These are phyloP conservation scores for Lonchura striata DNA, from an alignment of 2,113 vertebrate species.

Conservation along the genomic window DNA sequence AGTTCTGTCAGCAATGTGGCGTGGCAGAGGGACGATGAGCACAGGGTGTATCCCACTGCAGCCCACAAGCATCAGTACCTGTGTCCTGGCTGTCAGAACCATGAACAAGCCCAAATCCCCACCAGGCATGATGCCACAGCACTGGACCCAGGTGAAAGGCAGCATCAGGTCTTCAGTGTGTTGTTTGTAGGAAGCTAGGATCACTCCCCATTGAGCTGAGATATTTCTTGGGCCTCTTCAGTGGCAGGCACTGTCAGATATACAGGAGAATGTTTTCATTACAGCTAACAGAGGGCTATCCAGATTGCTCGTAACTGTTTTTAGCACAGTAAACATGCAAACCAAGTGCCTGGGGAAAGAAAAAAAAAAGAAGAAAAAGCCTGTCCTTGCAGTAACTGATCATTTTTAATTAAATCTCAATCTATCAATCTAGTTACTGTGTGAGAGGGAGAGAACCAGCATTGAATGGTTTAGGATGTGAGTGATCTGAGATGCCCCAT, in stretches of 20 bases:
- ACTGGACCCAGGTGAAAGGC: background rate
- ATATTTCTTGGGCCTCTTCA: background rate
- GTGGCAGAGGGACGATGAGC: background rate
- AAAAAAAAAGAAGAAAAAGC: background rate
- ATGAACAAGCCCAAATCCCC: background rate
- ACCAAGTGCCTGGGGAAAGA: slow-evolving; percentile 31
- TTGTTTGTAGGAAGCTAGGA: background rate
- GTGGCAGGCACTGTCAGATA: slow-evolving; percentile 17
- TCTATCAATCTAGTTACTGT: slow-evolving; percentile 26
- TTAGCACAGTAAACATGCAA: slow-evolving; percentile 69
- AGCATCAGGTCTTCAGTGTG: background rate
- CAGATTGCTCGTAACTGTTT: slow-evolving; percentile 67
- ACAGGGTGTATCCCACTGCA: rapidly evolving
- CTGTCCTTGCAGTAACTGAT: slow-evolving; percentile 15
- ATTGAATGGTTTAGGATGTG: background rate
- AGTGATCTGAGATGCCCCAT: background rate
- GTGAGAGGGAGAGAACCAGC: background rate
- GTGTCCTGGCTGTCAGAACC: background rate
- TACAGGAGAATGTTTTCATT: slow-evolving; percentile 58
- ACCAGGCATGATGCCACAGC: background rate
- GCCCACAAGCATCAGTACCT: background rate
- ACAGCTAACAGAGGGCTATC: slow-evolving; percentile 65
- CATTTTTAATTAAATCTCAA: slow-evolving; percentile 52
- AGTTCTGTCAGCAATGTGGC: rapidly evolving
- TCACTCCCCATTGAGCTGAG: background rate